A percentile compares a stretch with the other conserved stretches of the same genome.
Evolutionary conservation across 1,140 invertebrate genomes (phyloP).

Genomic region (Tetragonula clypearis): DNA sequence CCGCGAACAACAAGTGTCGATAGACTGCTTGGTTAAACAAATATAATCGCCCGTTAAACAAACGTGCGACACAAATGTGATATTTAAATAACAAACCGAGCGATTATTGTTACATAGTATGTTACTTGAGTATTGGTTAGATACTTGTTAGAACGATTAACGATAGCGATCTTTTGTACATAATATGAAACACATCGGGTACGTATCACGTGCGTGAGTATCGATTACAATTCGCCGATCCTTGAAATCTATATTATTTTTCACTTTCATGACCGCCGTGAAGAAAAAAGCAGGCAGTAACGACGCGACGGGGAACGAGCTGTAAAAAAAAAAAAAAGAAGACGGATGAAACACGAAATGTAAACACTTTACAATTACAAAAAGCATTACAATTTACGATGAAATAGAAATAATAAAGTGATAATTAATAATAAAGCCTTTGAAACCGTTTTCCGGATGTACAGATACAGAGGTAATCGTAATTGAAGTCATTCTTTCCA

Average conservation of each 20-base stretch:
- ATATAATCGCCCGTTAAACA: not conserved
- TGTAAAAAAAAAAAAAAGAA: not conserved
- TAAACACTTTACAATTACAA: not conserved
- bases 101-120: not conserved
- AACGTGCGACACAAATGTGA: not conserved
- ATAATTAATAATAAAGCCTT: not conserved
- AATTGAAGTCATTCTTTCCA: not conserved
- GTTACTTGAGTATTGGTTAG: not conserved
- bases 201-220: not conserved
- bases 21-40: not conserved
- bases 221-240: not conserved
- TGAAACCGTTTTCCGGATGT: not conserved
- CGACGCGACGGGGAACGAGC: too few species aligned
- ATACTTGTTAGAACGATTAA: not conserved
- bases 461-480: not conserved
- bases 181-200: too few species aligned
- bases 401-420: not conserved
- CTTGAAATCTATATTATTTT: conserved; percentile 10
- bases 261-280: not conserved
- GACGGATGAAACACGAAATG: not conserved
- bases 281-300: not conserved
- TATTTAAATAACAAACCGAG: not conserved
- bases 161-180: not conserved
- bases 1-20: not conserved
- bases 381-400: too few species aligned